These are phyloP conservation scores for Magallana angulata DNA, from an alignment of 1,140 invertebrate genomes.

Conservation along the genomic window DNA sequence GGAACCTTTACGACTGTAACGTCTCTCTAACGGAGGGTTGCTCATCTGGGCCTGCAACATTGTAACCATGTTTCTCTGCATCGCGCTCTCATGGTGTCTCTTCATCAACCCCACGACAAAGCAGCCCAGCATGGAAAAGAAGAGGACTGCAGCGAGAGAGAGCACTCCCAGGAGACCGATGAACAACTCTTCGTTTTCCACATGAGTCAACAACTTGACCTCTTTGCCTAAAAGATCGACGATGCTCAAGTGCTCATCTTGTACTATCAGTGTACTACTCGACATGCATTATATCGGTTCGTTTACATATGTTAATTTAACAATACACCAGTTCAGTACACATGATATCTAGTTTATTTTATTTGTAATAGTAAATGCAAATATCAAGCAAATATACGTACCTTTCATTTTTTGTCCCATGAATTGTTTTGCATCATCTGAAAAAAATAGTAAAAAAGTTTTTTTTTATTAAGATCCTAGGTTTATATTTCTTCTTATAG, in stretches of 20 bases:
- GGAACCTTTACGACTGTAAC: slow-evolving; percentile 3
- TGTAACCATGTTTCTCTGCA: neutral
- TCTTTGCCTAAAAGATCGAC: neutral
- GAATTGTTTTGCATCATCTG: neutral
- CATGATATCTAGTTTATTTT: too few species aligned
- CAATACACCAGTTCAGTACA: too few species aligned
- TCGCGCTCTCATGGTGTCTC: slow-evolving; percentile 1
- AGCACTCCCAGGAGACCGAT: neutral
- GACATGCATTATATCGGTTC: too few species aligned
- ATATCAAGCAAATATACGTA: neutral
- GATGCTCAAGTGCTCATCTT: neutral
- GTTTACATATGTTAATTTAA: too few species aligned
- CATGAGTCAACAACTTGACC: slow-evolving; percentile 22
- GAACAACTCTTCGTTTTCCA: neutral
- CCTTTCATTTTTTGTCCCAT: neutral
- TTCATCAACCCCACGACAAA: slow-evolving; percentile 2
- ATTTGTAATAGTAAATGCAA: too few species aligned
- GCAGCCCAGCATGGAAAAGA: neutral
- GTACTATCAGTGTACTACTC: too few species aligned
- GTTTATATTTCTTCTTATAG: too few species aligned
- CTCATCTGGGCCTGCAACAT: neutral
- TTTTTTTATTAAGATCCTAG: too few species aligned
- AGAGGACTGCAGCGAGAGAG: neutral
- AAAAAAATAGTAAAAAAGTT: neutral
- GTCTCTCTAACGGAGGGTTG: neutral